Conservation (phyloP, 2,113 vertebrate species). For the Erinaceus europaeus region DNA sequence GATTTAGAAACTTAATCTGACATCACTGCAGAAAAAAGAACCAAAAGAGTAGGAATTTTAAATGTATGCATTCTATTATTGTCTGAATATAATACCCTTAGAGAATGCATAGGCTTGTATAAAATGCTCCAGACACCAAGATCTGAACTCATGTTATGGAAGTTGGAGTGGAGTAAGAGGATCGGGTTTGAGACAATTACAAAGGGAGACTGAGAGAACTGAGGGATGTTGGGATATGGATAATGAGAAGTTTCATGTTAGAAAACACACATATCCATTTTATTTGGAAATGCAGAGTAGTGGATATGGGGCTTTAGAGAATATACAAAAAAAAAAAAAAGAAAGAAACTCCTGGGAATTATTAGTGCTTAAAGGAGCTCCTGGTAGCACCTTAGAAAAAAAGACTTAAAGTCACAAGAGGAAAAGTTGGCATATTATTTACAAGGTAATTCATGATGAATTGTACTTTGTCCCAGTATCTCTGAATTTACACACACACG, state of each 20-base stretch:
- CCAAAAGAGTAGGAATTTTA: neutral
- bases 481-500: too few species aligned
- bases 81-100: neutral
- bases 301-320: neutral
- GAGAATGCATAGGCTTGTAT: neutral
- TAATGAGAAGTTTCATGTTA: neutral
- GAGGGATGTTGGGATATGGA: neutral
- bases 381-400: neutral
- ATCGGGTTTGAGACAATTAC: neutral
- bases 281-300: neutral
- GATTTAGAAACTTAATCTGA: neutral
- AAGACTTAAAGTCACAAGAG: neutral
- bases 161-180: neutral
- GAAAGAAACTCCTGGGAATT: neutral
- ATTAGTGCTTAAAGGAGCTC: neutral
- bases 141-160: neutral
- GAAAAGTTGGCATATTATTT: neutral
- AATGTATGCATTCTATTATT: too few species aligned
- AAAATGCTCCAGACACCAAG: neutral
- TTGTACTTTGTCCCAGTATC: neutral
- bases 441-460: neutral
- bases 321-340: neutral
- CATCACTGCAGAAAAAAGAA: neutral
- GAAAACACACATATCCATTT: neutral
- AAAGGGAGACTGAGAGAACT: neutral